Evolutionary conservation across 1,140 invertebrate genomes (phyloP), one percentile per base, ranked within the genome.

Genomic region (Colletes latitarsis): DNA sequence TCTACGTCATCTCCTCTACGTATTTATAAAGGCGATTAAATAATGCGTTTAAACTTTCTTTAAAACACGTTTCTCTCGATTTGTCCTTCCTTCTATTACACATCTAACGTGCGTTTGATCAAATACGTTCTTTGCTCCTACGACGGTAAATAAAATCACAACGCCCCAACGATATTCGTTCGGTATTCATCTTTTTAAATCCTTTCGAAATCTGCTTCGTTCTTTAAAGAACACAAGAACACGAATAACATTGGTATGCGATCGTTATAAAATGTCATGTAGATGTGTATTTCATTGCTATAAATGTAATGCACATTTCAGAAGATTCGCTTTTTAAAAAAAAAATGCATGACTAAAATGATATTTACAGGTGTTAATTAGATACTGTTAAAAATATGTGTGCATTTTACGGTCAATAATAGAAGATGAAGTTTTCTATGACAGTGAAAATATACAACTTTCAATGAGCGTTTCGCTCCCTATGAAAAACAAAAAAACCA

Each of bases 301-400:
- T 9, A 10, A 73, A 67, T 58, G 74, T 67, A 78, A 73, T 73
- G 9, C 77, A 55, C n/a, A 64, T 73, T 55, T 55, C 58, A 73
- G 41, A 64, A 19, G 49, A n/a, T 14, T 63, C 6, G 3, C 49
- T 70, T 49, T 46, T 15, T 30, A 46, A n/a, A 21, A 30, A 4
- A 46, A 62, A 30, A 53, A 39, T 57, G 49, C 21, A 73, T 39
- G 46, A 46, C 14, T 66, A n/a, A n/a, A 55, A 71, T 64, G 49
- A 53, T 79, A 79, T 73, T 79, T 79, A 79, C 77, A 79, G 14
- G 39, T 73, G 49, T 46, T 66, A 14, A 55, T 46, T 53, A 55
- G 46, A 41, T 57, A 64, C 30, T 10, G 21, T 64, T 64, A 17
- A 55, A 39, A 46, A 46, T 49, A 68, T 17, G 9, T 57, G 41